Evolutionary conservation across 2,797 vertebrate species (phyloP).

Genomic region (Neosalanx taihuensis): DNA sequence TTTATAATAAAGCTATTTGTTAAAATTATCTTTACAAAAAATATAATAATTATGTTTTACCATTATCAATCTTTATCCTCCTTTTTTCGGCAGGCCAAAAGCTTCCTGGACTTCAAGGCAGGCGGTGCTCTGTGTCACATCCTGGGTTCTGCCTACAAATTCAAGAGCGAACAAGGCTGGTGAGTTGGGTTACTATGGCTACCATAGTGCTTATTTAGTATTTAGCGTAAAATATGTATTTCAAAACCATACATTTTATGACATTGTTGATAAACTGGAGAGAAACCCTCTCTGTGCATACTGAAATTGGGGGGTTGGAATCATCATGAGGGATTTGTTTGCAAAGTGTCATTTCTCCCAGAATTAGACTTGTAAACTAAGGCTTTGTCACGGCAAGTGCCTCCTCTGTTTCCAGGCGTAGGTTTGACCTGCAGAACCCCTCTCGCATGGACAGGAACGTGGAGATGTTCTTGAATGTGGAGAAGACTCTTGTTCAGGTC

Average conservation of each 20-base stretch:
- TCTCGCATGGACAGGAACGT: slow-evolving; percentile 98
- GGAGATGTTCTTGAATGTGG: slow-evolving; percentile 99
- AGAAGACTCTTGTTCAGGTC: slow-evolving; percentile 96
- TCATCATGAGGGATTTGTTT: neutral
- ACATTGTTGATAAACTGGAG: no score
- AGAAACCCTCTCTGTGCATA: no score
- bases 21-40: neutral
- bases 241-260: no score
- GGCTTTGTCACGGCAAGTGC: neutral
- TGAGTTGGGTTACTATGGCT: slow-evolving; percentile 66
- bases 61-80: neutral
- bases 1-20: neutral
- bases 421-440: slow-evolving; percentile 97
- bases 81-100: slow-evolving; percentile 81
- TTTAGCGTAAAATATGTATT: no score
- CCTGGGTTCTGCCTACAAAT: slow-evolving; percentile 96
- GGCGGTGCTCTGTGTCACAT: slow-evolving; percentile 94
- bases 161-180: slow-evolving; percentile 98
- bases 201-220: neutral
- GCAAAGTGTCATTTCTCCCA: neutral
- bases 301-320: neutral
- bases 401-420: slow-evolving; percentile 73
- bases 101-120: slow-evolving; percentile 97
- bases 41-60: neutral
- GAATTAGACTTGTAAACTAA: neutral